phyloP scores from a whole-genome alignment of 2,113 vertebrate species.

The Bothrops jararaca region DNA sequence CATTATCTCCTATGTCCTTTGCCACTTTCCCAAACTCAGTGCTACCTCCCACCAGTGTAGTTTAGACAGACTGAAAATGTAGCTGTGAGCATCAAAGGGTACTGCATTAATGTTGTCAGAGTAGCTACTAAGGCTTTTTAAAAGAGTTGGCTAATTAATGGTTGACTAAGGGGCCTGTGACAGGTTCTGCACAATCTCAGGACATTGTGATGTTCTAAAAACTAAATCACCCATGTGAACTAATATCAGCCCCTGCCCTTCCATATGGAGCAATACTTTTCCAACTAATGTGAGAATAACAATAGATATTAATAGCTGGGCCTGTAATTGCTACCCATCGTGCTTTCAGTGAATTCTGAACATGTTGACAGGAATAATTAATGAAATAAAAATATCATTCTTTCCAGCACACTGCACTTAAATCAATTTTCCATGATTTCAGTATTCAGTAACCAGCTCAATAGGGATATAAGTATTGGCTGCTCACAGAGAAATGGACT shows the following conservation, averaged over 20 bases:
- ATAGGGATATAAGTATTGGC: background rate
- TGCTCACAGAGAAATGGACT: background rate
- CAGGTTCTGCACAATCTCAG: background rate
- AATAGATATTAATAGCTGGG: background rate
- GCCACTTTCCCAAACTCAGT: background rate
- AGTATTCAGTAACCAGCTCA: background rate
- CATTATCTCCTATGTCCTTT: background rate
- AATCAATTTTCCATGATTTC: background rate
- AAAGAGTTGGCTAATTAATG: background rate
- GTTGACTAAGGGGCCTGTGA: background rate
- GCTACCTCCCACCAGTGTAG: background rate
- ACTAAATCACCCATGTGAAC: background rate
- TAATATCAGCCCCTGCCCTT: background rate
- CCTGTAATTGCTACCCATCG: background rate
- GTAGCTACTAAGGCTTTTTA: background rate
- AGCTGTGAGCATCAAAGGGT: background rate
- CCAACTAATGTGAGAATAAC: background rate
- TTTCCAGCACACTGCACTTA: background rate
- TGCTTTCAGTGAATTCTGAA: background rate
- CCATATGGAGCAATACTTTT: background rate
- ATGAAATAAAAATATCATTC: background rate
- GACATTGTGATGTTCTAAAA: background rate
- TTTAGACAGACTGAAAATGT: background rate
- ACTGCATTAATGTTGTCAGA: background rate
- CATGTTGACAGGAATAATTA: background rate